Percentiles rank a stretch among this genome's conserved stretches.
These are phyloP conservation scores for Cynopterus sphinx DNA, from an alignment of 2,797 vertebrate species.

Conservation along the genomic window DNA sequence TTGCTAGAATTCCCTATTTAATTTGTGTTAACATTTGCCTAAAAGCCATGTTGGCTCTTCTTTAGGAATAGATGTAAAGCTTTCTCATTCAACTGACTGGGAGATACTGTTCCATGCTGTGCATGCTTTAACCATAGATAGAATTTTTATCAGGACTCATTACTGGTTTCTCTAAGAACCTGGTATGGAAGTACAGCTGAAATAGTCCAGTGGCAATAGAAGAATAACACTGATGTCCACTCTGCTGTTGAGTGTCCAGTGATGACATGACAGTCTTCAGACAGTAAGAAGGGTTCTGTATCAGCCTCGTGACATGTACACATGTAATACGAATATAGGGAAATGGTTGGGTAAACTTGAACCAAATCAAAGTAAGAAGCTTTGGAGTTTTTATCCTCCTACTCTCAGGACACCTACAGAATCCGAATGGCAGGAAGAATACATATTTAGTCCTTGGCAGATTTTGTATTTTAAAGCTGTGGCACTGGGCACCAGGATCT, in stretches of 20 bases:
- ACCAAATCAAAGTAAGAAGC: background rate
- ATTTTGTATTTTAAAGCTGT: background rate
- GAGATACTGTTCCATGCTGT: background rate
- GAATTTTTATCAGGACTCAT: background rate
- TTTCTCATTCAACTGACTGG: background rate
- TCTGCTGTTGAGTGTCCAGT: background rate
- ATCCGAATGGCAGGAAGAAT: background rate
- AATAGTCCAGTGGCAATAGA: background rate
- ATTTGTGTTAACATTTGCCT: background rate
- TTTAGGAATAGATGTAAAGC: background rate
- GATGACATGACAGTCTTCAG: background rate
- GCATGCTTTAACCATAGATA: background rate
- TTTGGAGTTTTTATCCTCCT: background rate
- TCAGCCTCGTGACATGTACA: background rate
- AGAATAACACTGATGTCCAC: background rate
- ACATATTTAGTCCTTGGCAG: background rate
- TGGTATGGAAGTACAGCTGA: background rate
- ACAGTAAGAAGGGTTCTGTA: background rate
- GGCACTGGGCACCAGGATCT: background rate
- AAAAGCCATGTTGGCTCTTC: background rate
- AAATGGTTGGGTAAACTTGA: background rate
- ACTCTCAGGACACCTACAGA: background rate
- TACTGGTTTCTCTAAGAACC: background rate
- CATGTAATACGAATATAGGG: accelerated
- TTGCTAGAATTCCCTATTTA: background rate